Base-by-base conservation (phyloP, 64 coral and sea anemone genomes). In the Astreopora myriophthalma region DNA sequence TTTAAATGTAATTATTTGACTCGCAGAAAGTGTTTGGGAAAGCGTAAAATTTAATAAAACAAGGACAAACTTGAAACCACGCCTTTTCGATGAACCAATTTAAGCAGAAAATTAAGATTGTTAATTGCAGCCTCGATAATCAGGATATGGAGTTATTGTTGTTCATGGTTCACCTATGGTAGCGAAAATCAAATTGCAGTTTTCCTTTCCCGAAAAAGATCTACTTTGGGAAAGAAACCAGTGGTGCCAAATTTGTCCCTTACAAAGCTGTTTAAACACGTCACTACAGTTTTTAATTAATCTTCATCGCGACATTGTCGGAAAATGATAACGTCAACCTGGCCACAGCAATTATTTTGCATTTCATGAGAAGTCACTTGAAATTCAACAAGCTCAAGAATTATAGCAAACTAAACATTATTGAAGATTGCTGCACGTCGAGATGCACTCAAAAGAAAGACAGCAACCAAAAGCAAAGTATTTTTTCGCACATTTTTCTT, bases 201-300 rank as follows among this genome's bases (percentile, higher is more conserved):
- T 65, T 83, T 64, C 55, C 32, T 83, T 64, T 65, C 13, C 34
- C 52, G 55, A 83, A 57, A 64, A 65, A 35, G 34, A 37, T 37
- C 79, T 64, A 33, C 79, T 19, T 38, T 36, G 57, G 52, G 38
- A 34, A 83, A 57, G 48, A 83, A 83, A 83, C 79, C 30, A 83
- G 19, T 22, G 11, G 20, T 83, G 49, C 19, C 79, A 83, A 83
- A 64, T 83, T 83, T 83, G 84, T 74, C 35, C 79, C 24, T 64
- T 29, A 48, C 3, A 73, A 92, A 92, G 90, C 90, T 92, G 90
- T 85, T 86, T 84, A 92, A 92, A 92, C 73, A 92, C 46, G 22
- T 17, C 22, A 76, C 46, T 92, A 36, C 51, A 92, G 69, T 64
- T 92, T 91, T 86, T 85, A 92, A 92, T 92, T 86, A 92, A 86